Evolutionary conservation across 2,113 vertebrate species (phyloP), one percentile per base, ranked within the genome.

Genomic region (Serinus canaria): DNA sequence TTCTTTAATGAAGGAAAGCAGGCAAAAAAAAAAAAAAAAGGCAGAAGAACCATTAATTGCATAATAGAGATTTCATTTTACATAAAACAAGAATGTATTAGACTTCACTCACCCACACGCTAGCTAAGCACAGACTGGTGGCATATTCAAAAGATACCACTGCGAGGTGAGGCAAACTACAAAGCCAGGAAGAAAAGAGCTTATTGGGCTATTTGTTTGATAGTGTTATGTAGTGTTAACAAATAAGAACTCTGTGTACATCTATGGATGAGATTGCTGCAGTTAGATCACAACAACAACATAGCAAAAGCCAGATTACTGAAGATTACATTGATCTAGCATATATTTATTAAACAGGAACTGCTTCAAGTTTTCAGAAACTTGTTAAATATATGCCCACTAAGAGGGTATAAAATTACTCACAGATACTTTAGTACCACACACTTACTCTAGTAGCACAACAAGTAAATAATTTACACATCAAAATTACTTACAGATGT

Each of bases 101-200:
- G 94, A 93, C 96, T 97, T 97, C 96, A 98, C 98, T 98, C 98
- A 98, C 98, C 97, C 95, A 97, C 97, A 97, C 31, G 87, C 96
- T 97, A 98, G 97, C 96, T 98, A 98, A 97, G 97, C 96, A 97
- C 95, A 98, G 96, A 96, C 83, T 97, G 97, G 97, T 69, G 96
- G 89, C 89, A 97, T 94, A 97, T 86, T 98, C 98, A 98, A 98
- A 98, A 98, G 98, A 98, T 96, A 97, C 98, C 98, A 97, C 97
- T 95, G 96, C 96, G 98, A 97, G 98, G 92, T 95, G 98, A 98
- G 91, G 98, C 86, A 88, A 98, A 98, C 98, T 98, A 98, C 87
- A 98, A 98, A 98, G 98, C 97, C 98, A 97, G 97, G 97, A 97
- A 98, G 95, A 98, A 96, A 98, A 98, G 87, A 98, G 92, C 96